Base-by-base conservation (phyloP, 1,140 invertebrate genomes). In the Steinernema feltiae region DNA sequence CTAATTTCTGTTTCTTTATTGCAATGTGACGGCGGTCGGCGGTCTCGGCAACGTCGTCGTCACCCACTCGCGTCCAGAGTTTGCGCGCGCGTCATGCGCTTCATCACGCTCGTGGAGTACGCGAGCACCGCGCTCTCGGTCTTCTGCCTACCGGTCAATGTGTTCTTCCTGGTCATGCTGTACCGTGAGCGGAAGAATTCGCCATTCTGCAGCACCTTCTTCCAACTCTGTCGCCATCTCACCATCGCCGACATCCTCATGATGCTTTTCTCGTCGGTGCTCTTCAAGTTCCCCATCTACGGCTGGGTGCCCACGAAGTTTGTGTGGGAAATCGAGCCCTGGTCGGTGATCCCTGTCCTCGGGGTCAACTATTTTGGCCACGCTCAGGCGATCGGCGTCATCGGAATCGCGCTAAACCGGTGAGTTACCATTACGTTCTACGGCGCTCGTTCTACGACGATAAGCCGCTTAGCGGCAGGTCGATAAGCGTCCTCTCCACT, bases 211-310 rank as follows among this genome's bases (percentile, higher is more conserved):
- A 76, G 74, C 32, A 72, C 69, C 29, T 79, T 80, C 71, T 80
- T 80, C 48, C 69, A 75, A 69, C 75, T 80, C 32, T 80, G 77
- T 21, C 74, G 75, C 30, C 79, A 80, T 69, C 46, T 80, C 0
- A 80, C 77, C 31, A 69, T 79, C 30, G 77, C 74, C 24, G 77
- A 80, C 69, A 76, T 78, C 72, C 69, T 80, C 29, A 79, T 79
- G 74, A 72, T 72, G 53, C 18, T 79, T 17, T 80, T 76, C 74
- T 79, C 76, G n/a, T 78, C 73, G 3, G 29, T 80, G 2, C 76
- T 78, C 70, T 80, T 79, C 71, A 80, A 80, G 74, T 79, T 80
- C 30, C 79, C 79, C 27, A 73, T 77, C 17, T 80, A 72, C 32
- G 77, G 79, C 46, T 41, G 78, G 63, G 72, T 80, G 71, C 76